These are phyloP conservation scores for Hemicordylus capensis DNA, from an alignment of 2,113 vertebrate genomes.

Conservation along the genomic window DNA sequence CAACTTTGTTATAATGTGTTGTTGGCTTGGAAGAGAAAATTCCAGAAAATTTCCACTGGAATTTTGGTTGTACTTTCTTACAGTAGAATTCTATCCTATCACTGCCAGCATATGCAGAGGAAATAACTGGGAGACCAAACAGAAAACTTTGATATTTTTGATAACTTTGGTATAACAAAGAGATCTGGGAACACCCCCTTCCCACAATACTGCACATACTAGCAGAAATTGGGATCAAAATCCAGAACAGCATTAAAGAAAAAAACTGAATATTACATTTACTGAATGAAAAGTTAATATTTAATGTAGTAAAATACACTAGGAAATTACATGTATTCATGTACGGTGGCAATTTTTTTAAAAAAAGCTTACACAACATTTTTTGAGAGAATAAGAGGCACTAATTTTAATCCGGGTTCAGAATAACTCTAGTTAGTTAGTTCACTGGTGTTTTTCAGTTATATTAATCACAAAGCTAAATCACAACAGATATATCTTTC, in stretches of 20 bases:
- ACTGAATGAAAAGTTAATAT: neutral
- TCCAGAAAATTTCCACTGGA: constrained; percentile 16
- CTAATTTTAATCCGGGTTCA: neutral
- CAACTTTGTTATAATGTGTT: neutral
- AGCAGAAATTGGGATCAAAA: constrained; percentile 25
- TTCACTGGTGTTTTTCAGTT: neutral
- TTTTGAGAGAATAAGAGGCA: neutral
- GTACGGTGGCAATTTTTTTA: neutral
- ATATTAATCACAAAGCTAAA: neutral
- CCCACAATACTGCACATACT: neutral
- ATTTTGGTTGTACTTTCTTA: neutral
- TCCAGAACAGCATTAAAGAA: constrained; percentile 15
- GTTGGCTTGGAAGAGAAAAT: neutral
- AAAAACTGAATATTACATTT: neutral
- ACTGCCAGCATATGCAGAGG: neutral
- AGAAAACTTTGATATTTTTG: neutral
- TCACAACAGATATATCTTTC: neutral
- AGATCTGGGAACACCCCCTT: neutral
- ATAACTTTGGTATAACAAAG: neutral
- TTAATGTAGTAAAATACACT: neutral
- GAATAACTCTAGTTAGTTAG: neutral
- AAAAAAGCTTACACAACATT: neutral
- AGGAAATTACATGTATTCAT: neutral
- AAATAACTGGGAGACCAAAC: neutral
- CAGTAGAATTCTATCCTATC: neutral